Base-by-base conservation (phyloP, 2,113 vertebrate species). In the Acrocephalus arundinaceus region DNA sequence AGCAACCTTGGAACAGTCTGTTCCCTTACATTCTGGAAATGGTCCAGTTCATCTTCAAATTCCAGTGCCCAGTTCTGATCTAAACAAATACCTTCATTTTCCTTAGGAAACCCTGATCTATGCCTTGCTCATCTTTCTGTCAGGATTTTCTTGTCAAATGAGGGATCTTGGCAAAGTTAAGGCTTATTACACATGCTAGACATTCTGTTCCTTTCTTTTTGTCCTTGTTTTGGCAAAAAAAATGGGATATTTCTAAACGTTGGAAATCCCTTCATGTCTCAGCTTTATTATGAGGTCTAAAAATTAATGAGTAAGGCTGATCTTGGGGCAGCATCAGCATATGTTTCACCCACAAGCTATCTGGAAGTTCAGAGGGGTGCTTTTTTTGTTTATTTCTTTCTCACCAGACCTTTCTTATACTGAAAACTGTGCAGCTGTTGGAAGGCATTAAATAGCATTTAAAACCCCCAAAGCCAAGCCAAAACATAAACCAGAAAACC, bases 261-360 rank as follows among this genome's bases (percentile, higher is more conserved):
- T 58, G 82, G 92, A 96, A 96, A 93, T 83, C 55, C 79, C 90
- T 90, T 85, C 6, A 30, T 95, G 74, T 63, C 65, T 87, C 37
- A 79, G 3, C 57, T 72, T 63, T 54, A 41, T 94, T 74, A 78
- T 1, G 6, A 24, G 31, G 31, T 37, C 28, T 58, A n/a, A 94
- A 86, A 76, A 61, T 58, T 54, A 59, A 72, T 97, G 93, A 93
- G 66, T 90, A 86, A 95, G 52, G 24, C 39, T 92, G 80, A 28
- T 59, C 24, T 20, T 22, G 24, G 68, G 62, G 48, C 71, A 93
- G 39, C 14, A 48, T 48, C 15, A 39, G n/a, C 65, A 37, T 52
- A 49, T 89, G 68, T 90, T 94, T 96, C 71, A 63, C 31, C 46
- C 57, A 46, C 22, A 5, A 67, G 23, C 14, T 93, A 61, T 91